Base-by-base conservation (phyloP, 2,113 vertebrate genomes). In the Sula dactylatra region DNA sequence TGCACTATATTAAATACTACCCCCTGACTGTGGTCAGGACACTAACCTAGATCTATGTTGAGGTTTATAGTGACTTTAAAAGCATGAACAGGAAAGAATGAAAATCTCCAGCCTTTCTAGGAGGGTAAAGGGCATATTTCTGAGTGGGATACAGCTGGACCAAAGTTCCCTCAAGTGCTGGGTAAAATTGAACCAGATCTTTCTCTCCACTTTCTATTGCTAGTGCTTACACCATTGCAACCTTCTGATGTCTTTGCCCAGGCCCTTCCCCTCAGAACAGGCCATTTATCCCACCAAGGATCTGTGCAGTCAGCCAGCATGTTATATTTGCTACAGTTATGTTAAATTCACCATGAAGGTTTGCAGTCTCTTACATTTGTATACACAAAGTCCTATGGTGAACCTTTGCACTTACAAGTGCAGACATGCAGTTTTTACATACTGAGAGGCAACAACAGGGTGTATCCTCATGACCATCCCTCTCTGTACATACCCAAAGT, bases 391-490 rank as follows among this genome's bases (percentile, higher is more conserved):
- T 65, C 62, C 32, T 38, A 19, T 1, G 14, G 29, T 31, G 27
- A 81, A 44, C 2, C 32, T 88, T 17, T 19, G n/a, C 65, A n/a
- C n/a, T 81, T 38, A 47, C 47, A 62, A 78, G 26, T 11, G 22
- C 20, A 45, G 82, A 40, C 58, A 22, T 4, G 34, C 36, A 85
- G 49, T 25, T 64, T 38, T 90, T 70, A 40, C 29, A 58, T 9
- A 12, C 36, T 24, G n/a, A 70, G 59, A 80, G 29, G 74, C 40
- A 82, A 38, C 0, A 4, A 34, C 0, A 0, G 25, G 55, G n/a
- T 89, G 47, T 52, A 56, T 70, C 21, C 52, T 47, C 38, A 11
- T 16, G 36, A 56, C 34, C 17, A 26, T 32, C 36, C 27, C 12
- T 36, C 58, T 72, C 47, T n/a, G 42, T 36, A 54, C 45, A 19